Evolutionary conservation across 1,140 invertebrate genomes (phyloP), one percentile per base, ranked within the genome.

Genomic region (Saccostrea glomerata): DNA sequence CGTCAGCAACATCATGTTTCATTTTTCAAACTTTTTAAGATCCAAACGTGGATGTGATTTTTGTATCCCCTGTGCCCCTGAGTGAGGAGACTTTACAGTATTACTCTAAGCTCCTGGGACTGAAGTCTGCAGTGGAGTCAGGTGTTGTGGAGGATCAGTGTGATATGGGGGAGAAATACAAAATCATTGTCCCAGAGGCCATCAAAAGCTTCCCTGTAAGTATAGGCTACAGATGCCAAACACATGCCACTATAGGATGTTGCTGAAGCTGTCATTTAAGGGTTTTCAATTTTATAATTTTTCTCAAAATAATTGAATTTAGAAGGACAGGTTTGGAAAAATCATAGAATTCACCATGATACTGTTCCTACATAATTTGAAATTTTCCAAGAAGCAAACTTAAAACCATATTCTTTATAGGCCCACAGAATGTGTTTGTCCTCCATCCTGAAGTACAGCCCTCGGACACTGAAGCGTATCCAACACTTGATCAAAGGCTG

Each of bases 11-110:
- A 47, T 47, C 47, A 47, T 47, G 9, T 47, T 47, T 47, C 6
- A 47, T 47, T 47, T 47, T 47, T 17, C 17, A 6, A n/a, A 11
- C 54, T 25, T 54, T 90, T 93, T 60, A 90, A 95, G 95, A 95
- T 92, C 93, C 94, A 5, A 95, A 95, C 91, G 94, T 95, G 40
- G 95, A 95, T 91, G 94, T 95, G 60, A 95, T 95, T 87, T 95
- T 94, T 88, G 90, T 95, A 12, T 94, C 94, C 0, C 94, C 95
- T 23, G 94, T 95, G 3, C 92, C 93, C 11, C 88, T 95, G 7
- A 95, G 94, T 92, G 94, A 95, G 84, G 95, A 95, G 87, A 94
- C 94, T 0, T 86, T 93, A n/a, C 94, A 95, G 91, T 95, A 95
- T 91, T 95, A 95, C 90, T 90, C 91, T 25, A 95, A 95, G 86